Percentiles rank a stretch among this genome's conserved stretches.
phyloP scores from a whole-genome alignment of 2,888 invertebrate species.

The Drepanosiphum platanoidis region DNA sequence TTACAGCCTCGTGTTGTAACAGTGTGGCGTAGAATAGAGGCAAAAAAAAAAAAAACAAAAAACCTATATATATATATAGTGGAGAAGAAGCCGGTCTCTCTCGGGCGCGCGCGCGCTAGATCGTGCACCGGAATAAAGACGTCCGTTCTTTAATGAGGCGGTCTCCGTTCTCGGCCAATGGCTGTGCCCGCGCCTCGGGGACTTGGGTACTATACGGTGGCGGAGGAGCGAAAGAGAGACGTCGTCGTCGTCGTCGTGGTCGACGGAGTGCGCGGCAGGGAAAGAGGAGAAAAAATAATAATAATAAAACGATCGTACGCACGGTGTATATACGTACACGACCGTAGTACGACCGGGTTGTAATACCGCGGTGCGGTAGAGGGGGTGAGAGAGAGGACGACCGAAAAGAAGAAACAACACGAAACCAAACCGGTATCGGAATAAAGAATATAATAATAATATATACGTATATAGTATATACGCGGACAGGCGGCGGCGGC shows the following conservation, averaged over 20 bases:
- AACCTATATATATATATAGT: neutral
- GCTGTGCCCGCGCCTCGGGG: conserved; percentile 17
- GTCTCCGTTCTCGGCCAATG: conserved; percentile 58
- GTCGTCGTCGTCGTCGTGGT: neutral
- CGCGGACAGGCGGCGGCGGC: neutral
- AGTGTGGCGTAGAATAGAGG: neutral
- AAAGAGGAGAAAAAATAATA: conserved; percentile 35
- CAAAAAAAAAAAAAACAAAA: neutral
- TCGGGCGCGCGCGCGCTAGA: neutral
- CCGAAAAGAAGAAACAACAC: conserved; percentile 45
- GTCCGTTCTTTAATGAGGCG: conserved; percentile 50
- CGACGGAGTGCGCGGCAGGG: neutral
- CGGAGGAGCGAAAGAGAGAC: conserved; percentile 18
- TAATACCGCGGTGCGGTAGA: neutral
- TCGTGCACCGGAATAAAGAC: conserved; percentile 58
- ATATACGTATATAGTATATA: no score
- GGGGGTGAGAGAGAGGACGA: conserved; percentile 11
- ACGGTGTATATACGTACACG: neutral
- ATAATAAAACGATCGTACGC: no score
- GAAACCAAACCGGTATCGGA: conserved; percentile 48
- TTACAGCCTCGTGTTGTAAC: neutral
- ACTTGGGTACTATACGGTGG: neutral
- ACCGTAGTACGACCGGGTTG: neutral
- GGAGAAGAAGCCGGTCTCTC: conserved; percentile 5
- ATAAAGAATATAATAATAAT: conserved; percentile 5